Evolutionary conservation across 2,797 vertebrate genomes (phyloP).

Genomic region (Poecilia gillii): DNA sequence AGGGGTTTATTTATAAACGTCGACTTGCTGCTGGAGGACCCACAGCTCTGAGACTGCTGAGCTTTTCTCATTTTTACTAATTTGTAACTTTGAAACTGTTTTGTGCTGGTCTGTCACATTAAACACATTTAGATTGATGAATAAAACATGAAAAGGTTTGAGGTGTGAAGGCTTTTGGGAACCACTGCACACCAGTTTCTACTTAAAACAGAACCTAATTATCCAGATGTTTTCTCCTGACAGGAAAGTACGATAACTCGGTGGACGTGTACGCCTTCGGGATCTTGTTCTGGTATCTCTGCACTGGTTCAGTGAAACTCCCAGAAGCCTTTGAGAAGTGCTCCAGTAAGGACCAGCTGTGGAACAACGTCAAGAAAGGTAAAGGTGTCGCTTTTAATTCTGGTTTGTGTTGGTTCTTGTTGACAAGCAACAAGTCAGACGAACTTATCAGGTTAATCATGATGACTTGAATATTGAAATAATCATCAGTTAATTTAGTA

Average conservation of each 20-base stretch:
- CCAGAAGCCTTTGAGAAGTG: slow-evolving; percentile 98
- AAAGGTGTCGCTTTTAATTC: slow-evolving; percentile 9
- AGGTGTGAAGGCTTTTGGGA: not conserved
- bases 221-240: slow-evolving; percentile 11
- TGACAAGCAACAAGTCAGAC: not conserved
- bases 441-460: too few relatives aligned
- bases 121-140: not conserved
- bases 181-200: not conserved
- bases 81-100: not conserved
- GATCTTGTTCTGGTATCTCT: slow-evolving; percentile 99
- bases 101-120: not conserved
- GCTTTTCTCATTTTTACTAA: not conserved
- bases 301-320: slow-evolving; percentile 94
- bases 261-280: slow-evolving; percentile 98
- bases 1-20: too few relatives aligned
- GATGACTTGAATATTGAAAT: too few relatives aligned
- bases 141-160: not conserved
- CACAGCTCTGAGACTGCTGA: too few relatives aligned
- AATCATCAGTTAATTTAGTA: too few relatives aligned
- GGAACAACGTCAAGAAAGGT: slow-evolving; percentile 98
- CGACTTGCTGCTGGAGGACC: too few relatives aligned
- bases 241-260: slow-evolving; percentile 98
- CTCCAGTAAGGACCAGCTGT: slow-evolving; percentile 97
- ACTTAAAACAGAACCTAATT: not conserved
- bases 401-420: not conserved